These are phyloP conservation scores for Hyposoter dolosus DNA, from an alignment of 2,888 invertebrate genomes.

Conservation along the genomic window DNA sequence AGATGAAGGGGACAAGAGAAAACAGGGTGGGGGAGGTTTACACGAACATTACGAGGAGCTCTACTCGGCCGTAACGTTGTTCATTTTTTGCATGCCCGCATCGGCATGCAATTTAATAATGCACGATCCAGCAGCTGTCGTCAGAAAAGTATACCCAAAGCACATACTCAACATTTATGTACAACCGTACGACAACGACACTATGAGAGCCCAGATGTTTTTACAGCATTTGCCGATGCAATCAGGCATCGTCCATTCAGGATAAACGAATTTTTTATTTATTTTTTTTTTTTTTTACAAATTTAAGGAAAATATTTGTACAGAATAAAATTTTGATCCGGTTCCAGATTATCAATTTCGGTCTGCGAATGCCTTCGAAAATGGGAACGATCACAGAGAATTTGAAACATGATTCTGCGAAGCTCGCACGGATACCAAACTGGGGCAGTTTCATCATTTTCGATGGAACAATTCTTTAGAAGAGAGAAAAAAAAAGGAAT, in stretches of 20 bases:
- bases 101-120: conserved; percentile 47
- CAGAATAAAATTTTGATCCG: neutral
- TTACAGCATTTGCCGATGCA: neutral
- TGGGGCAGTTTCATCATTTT: neutral
- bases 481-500: conserved; percentile 1
- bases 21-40: conserved; percentile 15
- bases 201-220: conserved; percentile 24
- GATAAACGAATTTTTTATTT: neutral
- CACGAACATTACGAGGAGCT: conserved; percentile 35
- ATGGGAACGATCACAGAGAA: neutral
- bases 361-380: neutral
- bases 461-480: neutral
- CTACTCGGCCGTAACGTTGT: conserved; percentile 45
- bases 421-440: neutral
- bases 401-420: neutral
- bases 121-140: conserved; percentile 57
- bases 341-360: neutral
- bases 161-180: conserved; percentile 35
- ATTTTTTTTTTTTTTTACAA: neutral
- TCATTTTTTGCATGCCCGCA: conserved; percentile 60
- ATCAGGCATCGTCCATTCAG: neutral
- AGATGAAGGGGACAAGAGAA: neutral
- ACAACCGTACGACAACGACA: conserved; percentile 15
- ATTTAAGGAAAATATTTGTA: neutral
- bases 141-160: conserved; percentile 27